Conservation (phyloP, 2,888 invertebrate genomes). For the Cephus spinipes region DNA sequence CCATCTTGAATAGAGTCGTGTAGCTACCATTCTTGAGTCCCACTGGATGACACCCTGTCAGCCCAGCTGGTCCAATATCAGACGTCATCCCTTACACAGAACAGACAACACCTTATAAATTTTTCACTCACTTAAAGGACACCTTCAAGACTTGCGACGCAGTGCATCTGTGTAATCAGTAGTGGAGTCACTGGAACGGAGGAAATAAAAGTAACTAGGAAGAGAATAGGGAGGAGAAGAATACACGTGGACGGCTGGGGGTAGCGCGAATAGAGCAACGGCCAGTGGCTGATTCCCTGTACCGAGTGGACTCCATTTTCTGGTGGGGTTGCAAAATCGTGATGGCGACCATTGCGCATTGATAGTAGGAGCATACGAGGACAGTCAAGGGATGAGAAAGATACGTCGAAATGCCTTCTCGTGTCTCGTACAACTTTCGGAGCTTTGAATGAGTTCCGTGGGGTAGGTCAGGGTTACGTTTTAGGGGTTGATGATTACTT, state of each 20-base stretch:
- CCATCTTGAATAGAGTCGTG: conserved; percentile 20
- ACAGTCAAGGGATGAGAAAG: conserved; percentile 7
- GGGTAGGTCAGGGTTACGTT: not conserved
- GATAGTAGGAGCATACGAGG: not conserved
- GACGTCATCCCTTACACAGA: conserved; percentile 56
- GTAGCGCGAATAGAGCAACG: too few relatives aligned
- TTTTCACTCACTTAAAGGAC: not conserved
- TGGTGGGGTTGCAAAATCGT: not conserved
- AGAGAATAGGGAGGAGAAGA: not conserved
- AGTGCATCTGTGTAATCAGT: not conserved
- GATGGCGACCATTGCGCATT: not conserved
- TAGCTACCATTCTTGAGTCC: conserved; percentile 36
- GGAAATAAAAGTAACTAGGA: not conserved
- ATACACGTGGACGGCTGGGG: not conserved
- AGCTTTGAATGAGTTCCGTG: not conserved
- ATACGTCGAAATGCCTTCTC: not conserved
- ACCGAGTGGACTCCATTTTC: not conserved
- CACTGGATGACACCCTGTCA: conserved; percentile 43
- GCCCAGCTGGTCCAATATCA: conserved; percentile 55
- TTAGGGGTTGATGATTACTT: not conserved
- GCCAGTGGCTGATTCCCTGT: not conserved
- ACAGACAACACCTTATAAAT: not conserved
- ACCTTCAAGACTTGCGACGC: not conserved
- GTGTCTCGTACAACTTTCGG: not conserved
- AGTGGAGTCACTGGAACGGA: not conserved